Evolutionary conservation across 2,113 vertebrate genomes (phyloP), one percentile per base, ranked within the genome.

Genomic region (Pica pica): DNA sequence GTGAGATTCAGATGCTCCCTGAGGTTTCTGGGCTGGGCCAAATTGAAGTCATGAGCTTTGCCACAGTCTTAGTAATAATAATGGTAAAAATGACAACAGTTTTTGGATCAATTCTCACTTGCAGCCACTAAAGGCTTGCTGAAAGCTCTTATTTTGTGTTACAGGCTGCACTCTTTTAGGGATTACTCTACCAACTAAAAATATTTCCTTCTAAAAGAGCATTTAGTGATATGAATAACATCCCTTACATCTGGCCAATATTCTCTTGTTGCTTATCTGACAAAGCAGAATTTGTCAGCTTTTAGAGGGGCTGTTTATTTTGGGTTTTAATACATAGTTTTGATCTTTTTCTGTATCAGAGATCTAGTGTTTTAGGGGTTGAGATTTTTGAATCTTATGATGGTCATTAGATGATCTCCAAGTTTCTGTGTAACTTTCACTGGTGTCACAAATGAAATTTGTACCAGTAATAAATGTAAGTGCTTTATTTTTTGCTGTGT

Each of bases 111-210:
- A 5, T 67, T 84, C 33, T 87, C 44, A 30, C 37, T 76, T 60
- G 7, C 7, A 55, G 57, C 9, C 1, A 4, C 67, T 73, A 42
- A 87, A 30, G 5, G 1, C 24, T 46, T 60, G 16, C 30, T 37
- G 41, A 64, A 87, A 87, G 4, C 22, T 41, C 0, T 0, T 82
- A 26, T 56, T 87, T 53, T 75, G 7, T 57, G 16, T 50, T 68
- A 20, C 6, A 7, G 41, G 42, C 39, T 46, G 8, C 0, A 1
- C 2, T 61, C 3, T 70, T 88, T 3, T 22, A 6, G 16, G 23
- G 35, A 53, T 80, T 83, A 26, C 13, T 80, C 30, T 76, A 55
- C 61, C 1, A 2, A 23, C n/a, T 79, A 33, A 67, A 61, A 74
- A 10, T 57, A 31, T 46, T 85, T 80, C 50, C 28, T 77, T 77